Conservation (phyloP, 2,113 vertebrate species). For the Limanda limanda region DNA sequence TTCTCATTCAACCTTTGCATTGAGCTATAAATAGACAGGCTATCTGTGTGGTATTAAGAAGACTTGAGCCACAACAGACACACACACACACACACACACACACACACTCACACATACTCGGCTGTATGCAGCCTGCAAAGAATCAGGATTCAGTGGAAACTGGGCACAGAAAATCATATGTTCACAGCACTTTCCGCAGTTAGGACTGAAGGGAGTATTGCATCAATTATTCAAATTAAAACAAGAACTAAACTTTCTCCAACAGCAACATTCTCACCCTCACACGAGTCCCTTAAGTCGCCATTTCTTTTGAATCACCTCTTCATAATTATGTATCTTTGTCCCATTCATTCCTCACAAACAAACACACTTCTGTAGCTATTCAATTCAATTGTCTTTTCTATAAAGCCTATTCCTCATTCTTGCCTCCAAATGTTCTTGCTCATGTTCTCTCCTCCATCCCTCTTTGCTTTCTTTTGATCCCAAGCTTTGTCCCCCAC, state of each 20-base stretch:
- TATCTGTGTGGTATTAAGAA: constrained; percentile 30
- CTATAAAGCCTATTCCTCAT: background rate
- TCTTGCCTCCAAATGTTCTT: no score
- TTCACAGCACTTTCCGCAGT: background rate
- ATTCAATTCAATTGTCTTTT: background rate
- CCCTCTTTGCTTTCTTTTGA: background rate
- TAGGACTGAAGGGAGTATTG: no score
- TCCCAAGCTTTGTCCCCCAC: background rate
- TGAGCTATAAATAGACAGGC: constrained; percentile 58
- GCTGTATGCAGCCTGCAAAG: constrained; percentile 1
- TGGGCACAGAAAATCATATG: background rate
- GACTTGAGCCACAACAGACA: background rate
- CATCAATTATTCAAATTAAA: background rate
- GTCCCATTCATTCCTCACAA: background rate
- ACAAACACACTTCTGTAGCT: background rate
- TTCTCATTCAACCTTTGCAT: constrained; percentile 39
- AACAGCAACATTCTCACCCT: background rate
- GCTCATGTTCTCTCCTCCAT: no score
- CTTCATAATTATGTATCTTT: background rate
- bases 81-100: background rate
- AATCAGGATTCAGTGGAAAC: constrained; percentile 9
- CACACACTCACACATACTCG: background rate
- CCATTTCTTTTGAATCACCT: background rate
- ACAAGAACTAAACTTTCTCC: background rate
- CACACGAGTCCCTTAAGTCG: background rate